Percentiles rank a stretch among this genome's conserved stretches.
Conservation (phyloP, 1,140 invertebrate genomes). For the Dryas iulia region DNA sequence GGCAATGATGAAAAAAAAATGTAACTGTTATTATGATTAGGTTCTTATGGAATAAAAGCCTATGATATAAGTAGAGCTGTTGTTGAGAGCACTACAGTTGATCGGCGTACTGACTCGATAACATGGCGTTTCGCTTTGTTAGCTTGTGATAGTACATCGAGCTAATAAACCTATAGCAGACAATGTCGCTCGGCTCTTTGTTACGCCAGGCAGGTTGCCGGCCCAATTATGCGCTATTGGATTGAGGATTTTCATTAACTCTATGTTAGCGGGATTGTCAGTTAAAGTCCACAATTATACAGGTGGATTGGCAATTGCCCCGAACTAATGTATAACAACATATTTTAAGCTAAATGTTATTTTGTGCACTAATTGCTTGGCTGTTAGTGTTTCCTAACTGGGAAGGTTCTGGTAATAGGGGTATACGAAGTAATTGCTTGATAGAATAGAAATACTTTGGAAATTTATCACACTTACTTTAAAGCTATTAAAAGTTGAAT, state of each 20-base stretch:
- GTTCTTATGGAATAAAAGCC: neutral
- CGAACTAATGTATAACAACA: constrained; percentile 1
- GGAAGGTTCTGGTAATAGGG: neutral
- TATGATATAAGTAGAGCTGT: neutral
- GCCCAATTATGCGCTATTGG: constrained; percentile 49
- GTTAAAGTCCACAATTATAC: constrained; percentile 15
- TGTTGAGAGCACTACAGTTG: constrained; percentile 14
- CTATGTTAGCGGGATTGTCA: constrained; percentile 36
- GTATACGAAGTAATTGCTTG: too few relatives aligned
- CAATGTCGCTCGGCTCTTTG: constrained; percentile 46
- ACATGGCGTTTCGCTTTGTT: constrained; percentile 46
- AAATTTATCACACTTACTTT: too few relatives aligned
- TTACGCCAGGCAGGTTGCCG: constrained; percentile 44
- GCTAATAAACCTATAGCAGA: constrained; percentile 54
- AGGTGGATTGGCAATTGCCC: constrained; percentile 2
- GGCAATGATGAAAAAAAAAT: neutral
- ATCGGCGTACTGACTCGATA: constrained; percentile 35
- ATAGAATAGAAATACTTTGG: too few relatives aligned
- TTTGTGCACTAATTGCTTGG: neutral
- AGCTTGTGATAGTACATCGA: constrained; percentile 50
- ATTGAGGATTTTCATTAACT: constrained; percentile 54
- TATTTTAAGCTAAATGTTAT: neutral
- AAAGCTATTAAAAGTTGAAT: too few relatives aligned
- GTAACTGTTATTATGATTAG: neutral
- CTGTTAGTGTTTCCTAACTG: neutral